Evolutionary conservation across 2,888 invertebrate genomes (phyloP).

Genomic region (Coelinius sp.): DNA sequence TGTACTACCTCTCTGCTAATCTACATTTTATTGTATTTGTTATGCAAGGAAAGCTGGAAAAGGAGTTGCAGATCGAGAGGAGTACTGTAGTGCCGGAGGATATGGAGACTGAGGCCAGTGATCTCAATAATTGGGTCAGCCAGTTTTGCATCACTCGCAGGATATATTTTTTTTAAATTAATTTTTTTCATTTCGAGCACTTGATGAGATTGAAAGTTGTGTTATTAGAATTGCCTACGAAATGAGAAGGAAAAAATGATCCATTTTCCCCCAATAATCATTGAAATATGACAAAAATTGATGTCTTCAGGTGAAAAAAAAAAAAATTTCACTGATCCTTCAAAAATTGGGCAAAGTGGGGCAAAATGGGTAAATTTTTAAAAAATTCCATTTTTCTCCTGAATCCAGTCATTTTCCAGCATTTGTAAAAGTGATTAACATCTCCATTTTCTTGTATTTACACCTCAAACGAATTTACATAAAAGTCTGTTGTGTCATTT

Average conservation of each 20-base stretch:
- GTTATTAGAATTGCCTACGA: too few species aligned
- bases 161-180: neutral
- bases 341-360: too few species aligned
- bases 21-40: slow-evolving; percentile 35
- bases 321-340: too few species aligned
- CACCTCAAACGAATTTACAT: neutral
- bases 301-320: too few species aligned
- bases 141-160: neutral
- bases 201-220: too few species aligned
- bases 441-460: neutral
- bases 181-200: too few species aligned
- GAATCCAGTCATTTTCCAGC: neutral
- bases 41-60: slow-evolving; percentile 27
- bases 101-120: slow-evolving; percentile 14
- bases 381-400: neutral
- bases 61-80: slow-evolving; percentile 18
- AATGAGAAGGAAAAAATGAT: too few species aligned
- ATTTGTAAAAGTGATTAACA: neutral
- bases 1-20: slow-evolving; percentile 25
- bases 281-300: too few species aligned
- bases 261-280: too few species aligned
- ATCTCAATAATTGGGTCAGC: slow-evolving; percentile 19
- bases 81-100: slow-evolving; percentile 6
- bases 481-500: neutral
- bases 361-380: too few species aligned